Base-by-base conservation (phyloP, 2,797 vertebrate genomes). In the Acropternis orthonyx region DNA sequence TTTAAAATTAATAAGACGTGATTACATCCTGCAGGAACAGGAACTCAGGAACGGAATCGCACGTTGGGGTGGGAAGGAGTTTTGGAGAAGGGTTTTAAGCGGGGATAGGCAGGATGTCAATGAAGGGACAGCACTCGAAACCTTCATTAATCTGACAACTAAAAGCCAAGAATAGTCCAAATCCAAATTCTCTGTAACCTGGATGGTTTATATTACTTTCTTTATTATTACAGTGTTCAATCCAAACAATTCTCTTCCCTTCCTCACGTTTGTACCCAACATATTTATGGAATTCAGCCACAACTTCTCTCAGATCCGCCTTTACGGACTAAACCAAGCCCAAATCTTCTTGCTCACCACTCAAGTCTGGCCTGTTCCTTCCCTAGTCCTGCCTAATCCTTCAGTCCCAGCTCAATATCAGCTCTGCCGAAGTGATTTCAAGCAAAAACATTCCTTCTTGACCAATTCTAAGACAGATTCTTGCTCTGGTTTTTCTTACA, bases 1-100 rank as follows among this genome's bases (percentile, higher is more conserved):
- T 97, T 96, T 94, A 92, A 88, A 96, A 95, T 97, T 92, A 93
- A 91, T 86, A 95, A 68, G 56, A 41, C 21, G 63, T 58, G 87
- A 94, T 83, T 77, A 88, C 72, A 83, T 74, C 85, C 85, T 17
- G 7, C 77, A 90, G 61, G 94, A 93, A 69, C 28, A 22, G 61
- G 44, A 92, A 72, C 46, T 43, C 85, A 94, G 58, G 67, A 89
- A 61, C 5, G 10, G 55, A 92, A 84, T 75, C 73, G 37, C 87
- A 67, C 4, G 0, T n/a, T 59, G 66, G 24, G 18, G 24, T n/a
- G 19, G 22, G 78, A 24, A 54, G 41, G 75, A 4, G 1, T 63
- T 87, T 49, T 63, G 49, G 61, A 39, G 80, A 76, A 0, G 0
- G 19, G 5, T 61, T 92, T 68, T 61, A 75, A 48, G 1, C n/a